Evolutionary conservation across 2,797 vertebrate species (phyloP), one percentile per base, ranked within the genome.

Genomic region (Coreius guichenoti): DNA sequence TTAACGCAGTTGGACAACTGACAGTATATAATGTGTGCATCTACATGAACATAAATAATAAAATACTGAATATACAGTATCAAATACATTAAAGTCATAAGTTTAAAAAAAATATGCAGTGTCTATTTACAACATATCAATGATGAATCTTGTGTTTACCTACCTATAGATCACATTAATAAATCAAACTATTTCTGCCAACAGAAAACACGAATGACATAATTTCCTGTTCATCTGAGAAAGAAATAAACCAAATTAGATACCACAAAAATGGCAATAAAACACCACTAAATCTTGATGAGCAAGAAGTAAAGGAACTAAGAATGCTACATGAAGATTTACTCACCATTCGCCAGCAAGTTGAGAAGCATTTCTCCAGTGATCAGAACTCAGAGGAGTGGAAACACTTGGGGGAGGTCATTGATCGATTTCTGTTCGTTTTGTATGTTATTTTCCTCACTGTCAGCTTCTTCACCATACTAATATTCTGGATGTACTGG

Each of bases 401-500:
- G 83, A 80, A 51, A 21, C 68, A 49, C 12, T 19, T 85, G 21
- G 83, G 83, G 3, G 68, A 85, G 17, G 29, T 85, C 39, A 74
- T 85, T 17, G 83, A 85, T 65, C 83, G 83, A 26, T 80, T 85
- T 49, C 31, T 85, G 14, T 85, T 85, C 0, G 17, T 33, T 17
- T 39, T 61, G 70, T 85, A 85, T 43, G 29, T 85, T n/a, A 6
- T 80, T 47, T 85, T 85, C 17, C 83, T 85, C 23, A 49, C 56
- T 21, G 31, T 85, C 31, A 85, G 83, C 16, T 65, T 80, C 14
- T 21, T 49, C 56, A 85, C 83, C 4, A 73, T 85, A 39, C 63
- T 80, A 49, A 23, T 85, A 8, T 74, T 85, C 29, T 85, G 77
- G 83, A 6, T 85, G 29, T 80, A 74, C 68, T 80, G 56, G 83